phyloP scores from a whole-genome alignment of 92 coral and sea anemone species.

The Bergia puertoricense region DNA sequence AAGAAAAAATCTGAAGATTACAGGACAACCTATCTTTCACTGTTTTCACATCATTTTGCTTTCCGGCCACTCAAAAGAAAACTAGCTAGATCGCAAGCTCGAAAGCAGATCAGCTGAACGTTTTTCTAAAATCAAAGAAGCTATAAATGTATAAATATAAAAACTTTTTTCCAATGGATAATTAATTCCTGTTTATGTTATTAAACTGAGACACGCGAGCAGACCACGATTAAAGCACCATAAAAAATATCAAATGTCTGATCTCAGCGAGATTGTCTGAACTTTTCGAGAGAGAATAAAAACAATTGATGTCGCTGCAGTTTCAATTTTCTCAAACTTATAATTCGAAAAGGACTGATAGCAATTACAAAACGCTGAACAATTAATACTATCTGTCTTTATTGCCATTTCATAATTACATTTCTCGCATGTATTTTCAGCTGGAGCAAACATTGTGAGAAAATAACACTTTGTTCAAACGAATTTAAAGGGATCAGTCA shows the following conservation, averaged over 20 bases:
- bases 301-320: background rate
- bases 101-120: too few relatives aligned
- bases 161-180: background rate
- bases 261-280: background rate
- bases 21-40: too few relatives aligned
- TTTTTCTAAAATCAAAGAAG: background rate
- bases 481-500: background rate
- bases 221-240: background rate
- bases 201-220: background rate
- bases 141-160: too few relatives aligned
- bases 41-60: too few relatives aligned
- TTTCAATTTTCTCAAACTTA: background rate
- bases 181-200: background rate
- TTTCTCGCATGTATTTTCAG: slow-evolving; percentile 5
- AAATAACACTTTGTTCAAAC: background rate
- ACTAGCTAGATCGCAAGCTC: too few relatives aligned
- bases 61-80: too few relatives aligned
- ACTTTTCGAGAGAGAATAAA: background rate
- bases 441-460: background rate
- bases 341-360: background rate
- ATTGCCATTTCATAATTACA: background rate
- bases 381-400: background rate
- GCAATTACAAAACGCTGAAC: background rate
- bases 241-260: background rate
- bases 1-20: too few relatives aligned